Base-by-base conservation (phyloP, 2,888 invertebrate genomes). In the Dendrolimus houi region DNA sequence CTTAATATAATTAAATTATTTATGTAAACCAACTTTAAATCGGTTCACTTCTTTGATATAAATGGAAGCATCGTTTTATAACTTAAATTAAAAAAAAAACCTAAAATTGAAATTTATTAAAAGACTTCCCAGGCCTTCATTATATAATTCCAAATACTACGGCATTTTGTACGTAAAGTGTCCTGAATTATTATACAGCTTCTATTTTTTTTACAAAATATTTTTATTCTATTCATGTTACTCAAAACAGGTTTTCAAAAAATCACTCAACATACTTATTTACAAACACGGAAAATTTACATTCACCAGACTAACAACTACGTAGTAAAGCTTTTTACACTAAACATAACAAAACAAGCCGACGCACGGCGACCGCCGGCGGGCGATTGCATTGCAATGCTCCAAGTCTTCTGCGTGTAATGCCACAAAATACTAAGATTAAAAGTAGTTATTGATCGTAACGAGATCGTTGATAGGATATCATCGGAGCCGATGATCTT, bases 1-100 rank as follows among this genome's bases (percentile, higher is more conserved):
- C 82, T 67, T 79, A 84, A 77, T 81, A 79, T 81, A 82, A 85
- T 83, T 84, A 74, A 83, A 77, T 80, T 80, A 80, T 79, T 77
- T 81, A 83, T 67, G 82, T 78, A 82, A 83, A 81, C 75, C 89
- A 83, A 90, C 90, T 89, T 87, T 77, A 64, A 88, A 90, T 85
- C 78, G 88, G 76, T 79, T 81, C 71, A 83, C 82, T 80, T 90
- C 90, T 90, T 90, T 90, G 90, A 90, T 89, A 90, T 88, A 82
- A 87, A 83, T 90, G 90, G 90, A 90, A 90, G 90, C 90, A 90
- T 89, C 85, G 85, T 87, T 87, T 81, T 79, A 83, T 74, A 89
- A 84, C 79, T 86, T 88, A 87, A 73, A 75, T 78, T 69, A 47
- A 47, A 47, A 47, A n/a, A 42, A 47, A 47, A 47, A 47, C 47